Conservation (phyloP, 2,113 vertebrate genomes). For the Calyptommatus sinebrachiatus region DNA sequence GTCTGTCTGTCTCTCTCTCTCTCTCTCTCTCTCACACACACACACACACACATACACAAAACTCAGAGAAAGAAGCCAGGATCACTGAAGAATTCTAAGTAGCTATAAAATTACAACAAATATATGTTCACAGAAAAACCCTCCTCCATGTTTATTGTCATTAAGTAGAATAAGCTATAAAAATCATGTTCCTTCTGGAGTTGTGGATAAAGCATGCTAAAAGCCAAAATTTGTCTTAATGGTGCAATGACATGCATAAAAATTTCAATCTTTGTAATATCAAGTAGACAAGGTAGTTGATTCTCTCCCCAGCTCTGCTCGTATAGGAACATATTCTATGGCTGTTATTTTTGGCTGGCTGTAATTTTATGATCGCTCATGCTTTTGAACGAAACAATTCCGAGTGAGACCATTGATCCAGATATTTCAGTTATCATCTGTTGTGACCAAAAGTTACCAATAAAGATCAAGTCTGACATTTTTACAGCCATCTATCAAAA, state of each 20-base stretch:
- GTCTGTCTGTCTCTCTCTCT: no score
- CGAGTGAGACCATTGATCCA: background rate
- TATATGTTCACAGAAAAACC: background rate
- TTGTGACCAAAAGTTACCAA: no score
- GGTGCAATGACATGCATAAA: background rate
- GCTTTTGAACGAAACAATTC: background rate
- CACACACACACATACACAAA: no score
- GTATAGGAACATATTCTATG: background rate
- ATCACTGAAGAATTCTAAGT: background rate
- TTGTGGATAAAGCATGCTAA: background rate
- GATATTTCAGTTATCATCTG: no score
- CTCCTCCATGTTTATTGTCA: background rate
- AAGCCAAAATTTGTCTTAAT: background rate
- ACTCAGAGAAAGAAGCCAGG: background rate
- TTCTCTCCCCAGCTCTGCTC: background rate
- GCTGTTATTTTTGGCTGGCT: background rate
- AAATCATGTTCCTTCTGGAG: slow-evolving; percentile 6
- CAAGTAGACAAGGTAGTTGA: background rate
- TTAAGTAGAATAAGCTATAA: slow-evolving; percentile 9
- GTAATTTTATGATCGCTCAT: background rate
- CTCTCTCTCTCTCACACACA: no score
- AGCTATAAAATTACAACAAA: slow-evolving; percentile 1
- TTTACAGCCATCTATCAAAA: no score
- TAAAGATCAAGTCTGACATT: no score
- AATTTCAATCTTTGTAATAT: background rate